Conservation (phyloP, 2,888 invertebrate species). For the Brachyopa scutellaris region DNA sequence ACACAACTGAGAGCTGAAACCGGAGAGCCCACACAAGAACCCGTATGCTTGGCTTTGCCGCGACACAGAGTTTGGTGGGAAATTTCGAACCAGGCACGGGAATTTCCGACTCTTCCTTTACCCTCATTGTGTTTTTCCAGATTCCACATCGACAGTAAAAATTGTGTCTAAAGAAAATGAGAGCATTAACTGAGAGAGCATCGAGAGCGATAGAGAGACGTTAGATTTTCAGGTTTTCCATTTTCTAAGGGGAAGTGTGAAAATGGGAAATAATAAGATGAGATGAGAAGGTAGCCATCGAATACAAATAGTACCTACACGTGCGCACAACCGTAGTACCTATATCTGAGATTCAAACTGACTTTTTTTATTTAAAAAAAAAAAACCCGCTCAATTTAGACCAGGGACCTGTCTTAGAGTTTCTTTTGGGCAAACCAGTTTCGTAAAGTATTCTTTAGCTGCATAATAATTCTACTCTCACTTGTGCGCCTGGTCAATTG, state of each 20-base stretch:
- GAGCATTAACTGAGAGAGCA: neutral
- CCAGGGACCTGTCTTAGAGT: neutral
- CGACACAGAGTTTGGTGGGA: conserved; percentile 57
- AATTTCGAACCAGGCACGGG: conserved; percentile 69
- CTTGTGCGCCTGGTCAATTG: conserved; percentile 52
- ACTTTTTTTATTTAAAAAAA: neutral
- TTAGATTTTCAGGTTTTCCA: conserved; percentile 6
- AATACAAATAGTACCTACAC: conserved; percentile 36
- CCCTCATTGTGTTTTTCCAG: conserved; percentile 57
- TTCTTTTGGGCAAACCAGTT: conserved; percentile 48
- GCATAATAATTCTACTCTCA: conserved; percentile 51
- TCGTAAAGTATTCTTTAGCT: conserved; percentile 2
- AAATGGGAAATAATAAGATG: conserved; percentile 42
- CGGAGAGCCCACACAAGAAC: conserved; percentile 75
- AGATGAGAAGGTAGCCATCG: conserved; percentile 3
- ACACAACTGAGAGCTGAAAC: conserved; percentile 81
- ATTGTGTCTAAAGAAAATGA: conserved; percentile 41
- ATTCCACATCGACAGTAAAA: conserved; percentile 48
- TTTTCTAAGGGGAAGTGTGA: conserved; percentile 34
- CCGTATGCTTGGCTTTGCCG: conserved; percentile 67
- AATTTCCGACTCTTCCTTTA: conserved; percentile 38
- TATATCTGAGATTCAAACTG: conserved; percentile 1
- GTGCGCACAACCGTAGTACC: conserved; percentile 58
- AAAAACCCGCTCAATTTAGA: conserved; percentile 40
- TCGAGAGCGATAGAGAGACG: conserved; percentile 3